Base-by-base conservation (phyloP, 2,113 vertebrate species). In the Stomatorhinus ivindoensis region DNA sequence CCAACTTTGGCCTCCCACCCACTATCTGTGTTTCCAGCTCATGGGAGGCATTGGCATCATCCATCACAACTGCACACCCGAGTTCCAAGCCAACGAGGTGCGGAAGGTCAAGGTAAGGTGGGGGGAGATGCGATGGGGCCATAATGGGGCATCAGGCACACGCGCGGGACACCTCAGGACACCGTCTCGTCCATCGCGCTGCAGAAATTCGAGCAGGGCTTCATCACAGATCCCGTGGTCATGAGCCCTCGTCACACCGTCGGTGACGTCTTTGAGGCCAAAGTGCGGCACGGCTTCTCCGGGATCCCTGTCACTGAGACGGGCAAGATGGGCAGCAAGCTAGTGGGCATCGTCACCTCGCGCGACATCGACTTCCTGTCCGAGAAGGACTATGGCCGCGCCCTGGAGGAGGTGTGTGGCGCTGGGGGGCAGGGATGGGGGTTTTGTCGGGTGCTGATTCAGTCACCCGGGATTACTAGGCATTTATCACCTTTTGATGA, bases 31-130 rank as follows among this genome's bases (percentile, higher is more conserved):
- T n/a, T 88, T 91, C 58, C 92, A 99, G 97, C 94, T 99, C 86
- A 98, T 97, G 97, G 98, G 98, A 1, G 98, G 98, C 15, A 98
- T 99, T 24, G 98, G 98, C 90, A 98, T 99, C 92, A 98, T 99
- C 91, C 98, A 99, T 92, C 97, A 99, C 93, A 98, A 99, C 94
- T 99, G 97, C 88, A 97, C 97, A 8, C 97, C 97, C 0, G 97
- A 99, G 89, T 97, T 98, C 92, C 98, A 99, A 94, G 97, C 97
- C 92, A 97, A 97, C 39, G 97, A 98, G 90, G 98, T 99, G 88
- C 96, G 97, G 86, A 97, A 96, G 94, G 97, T 99, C 76, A 98
- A 98, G 97, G 98, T 97, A 92, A 94, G 93, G 55, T 6, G 24
- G 19, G 84, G 24, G 10, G n/a, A 13, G 19, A 27, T 31, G n/a